phyloP scores from a whole-genome alignment of 35 echinoderm and acorn worm species.

The Heliocidaris erythrogramma region DNA sequence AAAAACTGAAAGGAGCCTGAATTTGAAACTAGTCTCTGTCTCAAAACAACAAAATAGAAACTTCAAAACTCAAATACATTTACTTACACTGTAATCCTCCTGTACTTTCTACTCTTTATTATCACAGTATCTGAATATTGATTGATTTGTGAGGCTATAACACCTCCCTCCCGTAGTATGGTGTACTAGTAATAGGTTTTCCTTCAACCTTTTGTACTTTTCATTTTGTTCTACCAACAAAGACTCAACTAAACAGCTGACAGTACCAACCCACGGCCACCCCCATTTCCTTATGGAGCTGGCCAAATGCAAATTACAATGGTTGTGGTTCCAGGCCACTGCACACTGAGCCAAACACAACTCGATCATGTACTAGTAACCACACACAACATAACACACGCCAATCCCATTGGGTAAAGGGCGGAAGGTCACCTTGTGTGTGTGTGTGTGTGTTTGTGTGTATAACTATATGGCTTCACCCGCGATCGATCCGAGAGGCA shows the following conservation, averaged over 20 bases:
- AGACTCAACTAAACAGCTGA: background rate
- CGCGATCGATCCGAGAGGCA: too few relatives aligned
- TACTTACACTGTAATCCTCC: too few relatives aligned
- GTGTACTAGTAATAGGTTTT: too few relatives aligned
- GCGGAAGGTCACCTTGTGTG: constrained; percentile 39
- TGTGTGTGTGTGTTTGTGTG: background rate
- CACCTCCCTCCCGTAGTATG: too few relatives aligned
- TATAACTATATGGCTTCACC: background rate
- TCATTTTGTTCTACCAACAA: background rate
- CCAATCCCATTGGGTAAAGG: background rate
- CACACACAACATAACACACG: constrained; percentile 21
- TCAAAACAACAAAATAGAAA: too few relatives aligned
- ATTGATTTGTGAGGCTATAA: too few relatives aligned
- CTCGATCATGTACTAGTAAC: background rate
- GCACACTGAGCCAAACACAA: constrained; percentile 22
- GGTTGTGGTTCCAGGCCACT: background rate
- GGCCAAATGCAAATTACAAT: constrained; percentile 40
- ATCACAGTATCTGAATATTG: too few relatives aligned
- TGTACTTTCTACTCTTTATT: too few relatives aligned
- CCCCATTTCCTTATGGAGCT: background rate
- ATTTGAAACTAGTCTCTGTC: too few relatives aligned
- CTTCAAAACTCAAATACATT: too few relatives aligned
- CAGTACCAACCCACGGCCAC: background rate
- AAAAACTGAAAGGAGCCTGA: too few relatives aligned
- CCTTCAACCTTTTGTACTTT: too few relatives aligned